phyloP scores from a whole-genome alignment of 2,113 vertebrate species.

The Eptatretus burgeri region DNA sequence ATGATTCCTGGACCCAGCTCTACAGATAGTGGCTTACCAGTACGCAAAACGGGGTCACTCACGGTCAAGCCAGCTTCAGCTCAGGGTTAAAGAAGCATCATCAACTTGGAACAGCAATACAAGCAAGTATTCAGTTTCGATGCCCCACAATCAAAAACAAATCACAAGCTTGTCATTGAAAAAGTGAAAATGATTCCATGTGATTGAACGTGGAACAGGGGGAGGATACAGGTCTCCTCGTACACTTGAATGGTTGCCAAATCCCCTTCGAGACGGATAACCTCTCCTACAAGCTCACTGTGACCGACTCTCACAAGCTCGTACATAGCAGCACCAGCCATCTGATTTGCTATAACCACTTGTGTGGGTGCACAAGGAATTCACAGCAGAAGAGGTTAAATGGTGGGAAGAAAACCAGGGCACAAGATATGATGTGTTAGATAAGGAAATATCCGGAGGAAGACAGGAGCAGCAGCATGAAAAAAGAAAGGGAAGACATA shows the following conservation, averaged over 20 bases:
- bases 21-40: conserved; percentile 76
- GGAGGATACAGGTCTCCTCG: conserved; percentile 98
- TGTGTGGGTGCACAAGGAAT: background rate
- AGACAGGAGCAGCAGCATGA: too few relatives aligned
- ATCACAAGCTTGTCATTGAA: too few relatives aligned
- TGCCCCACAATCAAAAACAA: too few relatives aligned
- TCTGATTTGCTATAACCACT: conserved; percentile 73
- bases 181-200: too few relatives aligned
- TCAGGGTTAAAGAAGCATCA: background rate
- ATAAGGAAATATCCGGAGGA: background rate
- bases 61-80: conserved; percentile 60
- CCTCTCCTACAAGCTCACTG: conserved; percentile 77
- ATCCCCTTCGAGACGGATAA: conserved; percentile 77
- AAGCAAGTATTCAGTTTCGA: too few relatives aligned
- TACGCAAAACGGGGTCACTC: conserved; percentile 76
- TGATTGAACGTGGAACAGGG: background rate
- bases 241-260: conserved; percentile 96
- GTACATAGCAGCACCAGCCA: conserved; percentile 95
- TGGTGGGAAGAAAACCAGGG: background rate
- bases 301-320: conserved; percentile 85
- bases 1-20: conserved; percentile 85
- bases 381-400: background rate
- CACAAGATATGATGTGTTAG: background rate
- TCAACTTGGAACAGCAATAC: too few relatives aligned
- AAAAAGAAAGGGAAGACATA: too few relatives aligned